Percentiles rank a stretch among this genome's conserved stretches.
These are phyloP conservation scores for Callorhinus ursinus DNA, from an alignment of 2,113 vertebrate species.

Conservation along the genomic window DNA sequence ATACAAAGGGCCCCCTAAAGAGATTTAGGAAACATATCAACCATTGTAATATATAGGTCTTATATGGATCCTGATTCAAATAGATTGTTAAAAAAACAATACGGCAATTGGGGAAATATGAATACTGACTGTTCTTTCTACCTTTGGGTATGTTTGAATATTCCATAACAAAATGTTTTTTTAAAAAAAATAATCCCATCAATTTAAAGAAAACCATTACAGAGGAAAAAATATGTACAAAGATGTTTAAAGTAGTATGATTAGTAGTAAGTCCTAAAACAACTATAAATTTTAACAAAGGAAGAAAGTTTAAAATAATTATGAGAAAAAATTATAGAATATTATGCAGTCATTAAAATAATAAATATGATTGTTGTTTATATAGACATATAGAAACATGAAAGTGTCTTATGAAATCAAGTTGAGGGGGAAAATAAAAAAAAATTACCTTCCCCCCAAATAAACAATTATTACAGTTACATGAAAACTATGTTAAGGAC, in stretches of 20 bases:
- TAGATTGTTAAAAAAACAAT: not conserved
- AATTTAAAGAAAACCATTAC: conserved; percentile 53
- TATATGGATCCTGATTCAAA: not conserved
- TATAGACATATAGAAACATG: not conserved
- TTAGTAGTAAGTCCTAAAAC: conserved; percentile 42
- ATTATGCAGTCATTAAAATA: not conserved
- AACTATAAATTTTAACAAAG: conserved; percentile 6
- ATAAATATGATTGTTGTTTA: not conserved
- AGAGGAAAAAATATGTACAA: not conserved
- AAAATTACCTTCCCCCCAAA: not conserved
- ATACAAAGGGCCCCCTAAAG: not conserved
- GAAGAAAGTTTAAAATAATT: conserved; percentile 16
- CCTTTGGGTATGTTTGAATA: conserved; percentile 11
- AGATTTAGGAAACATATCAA: not conserved
- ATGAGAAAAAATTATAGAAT: not conserved
- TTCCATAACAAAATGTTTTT: conserved; percentile 35
- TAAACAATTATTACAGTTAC: not conserved
- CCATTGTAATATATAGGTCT: not conserved
- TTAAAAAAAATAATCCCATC: not conserved
- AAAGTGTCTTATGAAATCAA: not conserved
- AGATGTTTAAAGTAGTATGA: conserved; percentile 18
- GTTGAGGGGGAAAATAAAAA: not conserved
- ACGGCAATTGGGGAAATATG: not conserved
- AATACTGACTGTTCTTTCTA: not conserved
- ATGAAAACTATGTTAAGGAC: conserved; percentile 7